Evolutionary conservation across 2,888 invertebrate species (phyloP), one percentile per base, ranked within the genome.

Genomic region (Rhimphoctona megacephalus): DNA sequence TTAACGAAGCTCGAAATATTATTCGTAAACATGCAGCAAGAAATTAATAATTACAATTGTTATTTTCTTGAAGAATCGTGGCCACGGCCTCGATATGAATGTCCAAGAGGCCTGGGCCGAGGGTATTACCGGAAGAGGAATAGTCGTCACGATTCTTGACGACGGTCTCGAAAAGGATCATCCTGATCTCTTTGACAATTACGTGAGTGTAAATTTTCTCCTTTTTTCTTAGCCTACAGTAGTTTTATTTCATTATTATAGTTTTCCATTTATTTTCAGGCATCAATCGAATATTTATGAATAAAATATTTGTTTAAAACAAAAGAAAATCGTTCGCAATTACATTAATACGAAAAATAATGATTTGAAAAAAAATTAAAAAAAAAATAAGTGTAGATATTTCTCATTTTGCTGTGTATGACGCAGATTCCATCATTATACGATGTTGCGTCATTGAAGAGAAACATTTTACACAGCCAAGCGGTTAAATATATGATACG

Each of bases 151-250:
- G 72, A 99, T 99, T 90, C 96, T 99, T 74, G 99, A 99, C 94
- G 99, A 99, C 94, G 99, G 99, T 39, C 96, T 99, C 61, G 99
- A 99, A 94, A 98, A 98, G 86, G 98, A 98, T 94, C 99, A 99
- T 95, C 99, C 99, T 0, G 99, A 99, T 94, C 96, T 99, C 89
- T 95, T 96, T 80, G 96, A 96, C 90, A 99, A 99, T 95, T 99
- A 99, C 94, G 99, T 99, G 95, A 97, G 98, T 97, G 25, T 0
- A 43, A 78, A 39, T 74, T 22, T 43, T 19, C 9, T 70, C 52
- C 9, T 78, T 70, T 70, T 83, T 43, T 25, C 46, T 43, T 43
- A 17, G 64, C 39, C 30, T 46, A 30, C 11, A 22, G 3, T 9
- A n/a, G 46, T 46, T 39, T 39, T 1, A 43, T 39, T 46, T 9